Evolutionary conservation across 2,797 vertebrate genomes (phyloP).

Genomic region (Thalassophryne amazonica): DNA sequence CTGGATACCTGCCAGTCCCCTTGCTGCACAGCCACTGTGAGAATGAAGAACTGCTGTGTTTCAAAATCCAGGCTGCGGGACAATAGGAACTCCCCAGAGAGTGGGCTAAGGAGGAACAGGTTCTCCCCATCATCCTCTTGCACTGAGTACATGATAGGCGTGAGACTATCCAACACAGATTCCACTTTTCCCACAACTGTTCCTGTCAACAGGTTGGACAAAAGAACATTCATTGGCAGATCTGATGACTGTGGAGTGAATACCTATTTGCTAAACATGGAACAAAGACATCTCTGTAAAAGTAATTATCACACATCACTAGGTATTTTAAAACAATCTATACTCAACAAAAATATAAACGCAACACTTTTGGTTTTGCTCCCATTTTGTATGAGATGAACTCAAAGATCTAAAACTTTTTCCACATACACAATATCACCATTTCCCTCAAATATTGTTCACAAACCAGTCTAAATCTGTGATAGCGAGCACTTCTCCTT

Average conservation of each 20-base stretch:
- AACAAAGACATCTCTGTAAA: no score
- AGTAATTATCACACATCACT: no score
- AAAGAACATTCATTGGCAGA: not conserved
- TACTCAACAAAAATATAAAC: no score
- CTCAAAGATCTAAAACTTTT: no score
- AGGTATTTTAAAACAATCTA: no score
- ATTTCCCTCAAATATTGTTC: no score
- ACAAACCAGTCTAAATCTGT: no score
- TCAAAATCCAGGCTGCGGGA: constrained; percentile 79
- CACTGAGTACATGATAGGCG: constrained; percentile 67
- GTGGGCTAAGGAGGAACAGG: constrained; percentile 74
- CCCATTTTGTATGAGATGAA: no score
- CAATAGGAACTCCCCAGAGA: constrained; percentile 78
- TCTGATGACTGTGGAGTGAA: not conserved
- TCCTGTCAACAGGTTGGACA: constrained; percentile 61
- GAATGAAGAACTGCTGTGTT: constrained; percentile 69
- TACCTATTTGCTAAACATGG: no score
- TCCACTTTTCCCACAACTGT: constrained; percentile 74
- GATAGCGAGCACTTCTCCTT: no score
- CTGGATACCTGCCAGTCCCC: constrained; percentile 50
- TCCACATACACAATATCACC: no score
- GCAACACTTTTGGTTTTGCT: no score
- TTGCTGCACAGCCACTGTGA: constrained; percentile 61
- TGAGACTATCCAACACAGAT: constrained; percentile 31
- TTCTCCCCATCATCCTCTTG: constrained; percentile 77